Evolutionary conservation across 2,888 invertebrate genomes (phyloP).

Genomic region (Nymphalis c-album): DNA sequence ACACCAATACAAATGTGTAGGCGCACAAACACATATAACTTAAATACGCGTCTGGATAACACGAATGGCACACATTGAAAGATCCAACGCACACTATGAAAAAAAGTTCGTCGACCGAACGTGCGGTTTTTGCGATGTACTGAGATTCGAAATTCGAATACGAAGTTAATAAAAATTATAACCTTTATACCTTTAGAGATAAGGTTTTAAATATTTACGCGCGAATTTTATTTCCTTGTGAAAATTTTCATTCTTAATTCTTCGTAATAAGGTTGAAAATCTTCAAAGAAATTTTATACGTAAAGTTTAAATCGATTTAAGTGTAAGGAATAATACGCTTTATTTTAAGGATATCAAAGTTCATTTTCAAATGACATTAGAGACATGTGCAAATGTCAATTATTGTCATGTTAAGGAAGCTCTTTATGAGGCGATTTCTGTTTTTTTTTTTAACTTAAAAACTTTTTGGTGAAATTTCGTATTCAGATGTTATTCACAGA

Average conservation of each 20-base stretch:
- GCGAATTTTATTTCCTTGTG: slow-evolving; percentile 1
- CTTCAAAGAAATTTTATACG: not conserved
- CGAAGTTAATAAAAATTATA: slow-evolving; percentile 23
- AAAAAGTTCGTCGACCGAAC: slow-evolving; percentile 55
- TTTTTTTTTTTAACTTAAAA: slow-evolving; percentile 26
- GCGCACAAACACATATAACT: slow-evolving; percentile 13
- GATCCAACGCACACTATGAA: slow-evolving; percentile 34
- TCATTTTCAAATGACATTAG: slow-evolving; percentile 14
- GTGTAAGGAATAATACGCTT: slow-evolving; percentile 21
- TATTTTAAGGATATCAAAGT: slow-evolving; percentile 16
- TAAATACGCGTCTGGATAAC: slow-evolving; percentile 11
- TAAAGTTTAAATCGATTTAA: not conserved
- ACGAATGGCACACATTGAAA: slow-evolving; percentile 9
- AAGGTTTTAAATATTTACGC: not conserved
- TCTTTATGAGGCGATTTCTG: slow-evolving; percentile 34
- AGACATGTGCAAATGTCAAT: slow-evolving; percentile 33
- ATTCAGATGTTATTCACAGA: not conserved
- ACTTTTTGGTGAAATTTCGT: slow-evolving; percentile 18
- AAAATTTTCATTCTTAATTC: slow-evolving; percentile 13
- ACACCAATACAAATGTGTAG: slow-evolving; percentile 19
- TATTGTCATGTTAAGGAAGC: slow-evolving; percentile 41
- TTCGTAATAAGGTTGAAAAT: slow-evolving; percentile 21
- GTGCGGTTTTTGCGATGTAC: slow-evolving; percentile 54
- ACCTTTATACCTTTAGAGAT: not conserved
- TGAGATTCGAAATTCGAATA: slow-evolving; percentile 46